These are phyloP conservation scores for Leptinotarsa lineolata DNA, from an alignment of 1,140 invertebrate species.

Conservation along the genomic window DNA sequence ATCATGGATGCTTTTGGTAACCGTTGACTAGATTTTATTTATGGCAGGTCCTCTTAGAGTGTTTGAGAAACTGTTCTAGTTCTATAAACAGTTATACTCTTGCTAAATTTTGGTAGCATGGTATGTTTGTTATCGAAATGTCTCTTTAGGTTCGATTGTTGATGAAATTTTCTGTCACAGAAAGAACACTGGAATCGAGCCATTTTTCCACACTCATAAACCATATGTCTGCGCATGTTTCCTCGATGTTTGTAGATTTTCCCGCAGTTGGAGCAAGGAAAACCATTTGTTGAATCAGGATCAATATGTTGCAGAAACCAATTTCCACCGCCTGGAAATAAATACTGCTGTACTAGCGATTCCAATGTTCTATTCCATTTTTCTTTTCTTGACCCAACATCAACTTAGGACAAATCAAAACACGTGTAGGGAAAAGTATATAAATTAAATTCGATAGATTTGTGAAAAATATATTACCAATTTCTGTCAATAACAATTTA, in stretches of 20 bases:
- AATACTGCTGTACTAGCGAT: conserved; percentile 52
- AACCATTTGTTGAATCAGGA: conserved; percentile 49
- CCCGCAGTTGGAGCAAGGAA: conserved; percentile 56
- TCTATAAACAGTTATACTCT: conserved; percentile 48
- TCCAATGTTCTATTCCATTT: conserved; percentile 34
- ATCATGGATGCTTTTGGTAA: neutral
- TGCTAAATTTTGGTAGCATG: conserved; percentile 45
- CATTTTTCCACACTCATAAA: conserved; percentile 58
- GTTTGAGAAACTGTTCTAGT: conserved; percentile 35
- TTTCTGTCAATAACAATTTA: neutral
- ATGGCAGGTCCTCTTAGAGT: neutral
- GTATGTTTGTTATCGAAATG: conserved; percentile 53
- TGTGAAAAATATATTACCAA: conserved; percentile 3
- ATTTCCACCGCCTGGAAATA: conserved; percentile 51
- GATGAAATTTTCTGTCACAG: conserved; percentile 58
- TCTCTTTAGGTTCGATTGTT: conserved; percentile 58
- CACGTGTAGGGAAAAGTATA: neutral
- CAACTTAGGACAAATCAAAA: conserved; percentile 1
- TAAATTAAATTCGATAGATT: conserved; percentile 11
- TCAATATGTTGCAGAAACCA: conserved; percentile 48
- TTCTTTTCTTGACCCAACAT: conserved; percentile 5
- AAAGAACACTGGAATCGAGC: conserved; percentile 57
- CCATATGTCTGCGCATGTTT: conserved; percentile 57
- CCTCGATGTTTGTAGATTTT: conserved; percentile 61
- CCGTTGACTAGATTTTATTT: neutral